Evolutionary conservation across 2,888 invertebrate genomes (phyloP), one percentile per base, ranked within the genome.

Genomic region (Cyclophora punctaria): DNA sequence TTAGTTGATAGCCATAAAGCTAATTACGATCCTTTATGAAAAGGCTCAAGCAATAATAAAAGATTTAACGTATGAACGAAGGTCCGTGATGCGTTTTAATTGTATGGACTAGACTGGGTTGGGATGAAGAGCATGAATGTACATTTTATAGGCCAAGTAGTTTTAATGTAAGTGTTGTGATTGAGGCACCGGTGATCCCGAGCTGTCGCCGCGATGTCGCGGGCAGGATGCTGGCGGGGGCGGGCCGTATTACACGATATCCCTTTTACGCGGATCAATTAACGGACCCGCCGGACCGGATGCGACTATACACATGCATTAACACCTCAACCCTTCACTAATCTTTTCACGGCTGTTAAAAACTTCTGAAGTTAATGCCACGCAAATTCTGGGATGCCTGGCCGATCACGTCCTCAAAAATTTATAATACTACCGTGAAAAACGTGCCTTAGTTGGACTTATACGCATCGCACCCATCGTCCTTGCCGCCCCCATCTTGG

Each of bases 241-340:
- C 67, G 69, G 71, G 74, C 73, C 70, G 71, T 67, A 73, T 70
- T 81, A 87, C 88, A 88, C 79, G 88, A 84, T 84, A 88, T 87
- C 86, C 86, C 88, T 88, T 87, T 88, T 87, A 88, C 84, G 81
- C 77, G 72, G 79, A 78, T 83, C 88, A 86, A 88, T 88, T 87
- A 88, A 87, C 84, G 81, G 83, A 81, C 83, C 78, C 77, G 5
- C 66, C 71, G 77, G 86, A 83, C 87, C 88, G 88, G 88, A 88
- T 80, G 80, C 78, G 71, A 73, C 73, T 80, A 81, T 77, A 80
- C 75, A 77, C 71, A 76, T 72, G 75, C 86, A 87, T 87, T 87
- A 87, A 78, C 87, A 87, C 87, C 86, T 87, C 69, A 68, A 78
- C 75, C 86, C 82, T 76, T 69, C 74, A 83, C 78, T 83, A 80